These are phyloP conservation scores for Idaea biselata DNA, from an alignment of 2,888 invertebrate species.

Conservation along the genomic window DNA sequence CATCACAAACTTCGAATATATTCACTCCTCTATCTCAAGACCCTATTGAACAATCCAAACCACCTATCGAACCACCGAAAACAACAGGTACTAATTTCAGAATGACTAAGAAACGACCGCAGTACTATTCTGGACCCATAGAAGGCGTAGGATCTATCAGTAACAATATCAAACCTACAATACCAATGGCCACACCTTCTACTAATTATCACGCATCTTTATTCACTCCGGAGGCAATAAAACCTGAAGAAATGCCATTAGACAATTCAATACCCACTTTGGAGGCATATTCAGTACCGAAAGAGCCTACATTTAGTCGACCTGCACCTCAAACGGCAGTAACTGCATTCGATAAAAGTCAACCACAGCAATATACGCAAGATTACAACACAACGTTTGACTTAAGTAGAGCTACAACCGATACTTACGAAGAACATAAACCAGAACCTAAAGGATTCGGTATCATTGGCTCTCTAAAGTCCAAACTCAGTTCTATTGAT, in stretches of 20 bases:
- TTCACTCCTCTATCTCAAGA: conserved; percentile 10
- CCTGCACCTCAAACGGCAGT: conserved; percentile 24
- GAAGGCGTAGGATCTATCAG: conserved; percentile 66
- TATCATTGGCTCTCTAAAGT: conserved; percentile 72
- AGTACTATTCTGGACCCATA: conserved; percentile 75
- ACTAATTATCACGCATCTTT: conserved; percentile 51
- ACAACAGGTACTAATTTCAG: conserved; percentile 56
- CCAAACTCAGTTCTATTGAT: conserved; percentile 67
- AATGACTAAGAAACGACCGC: conserved; percentile 67
- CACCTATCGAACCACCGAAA: conserved; percentile 61
- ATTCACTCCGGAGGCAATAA: conserved; percentile 49
- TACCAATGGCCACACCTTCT: conserved; percentile 42
- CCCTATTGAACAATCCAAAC: conserved; percentile 40
- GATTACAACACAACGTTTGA: conserved; percentile 61
- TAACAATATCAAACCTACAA: conserved; percentile 60
- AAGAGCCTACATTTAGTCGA: not conserved
- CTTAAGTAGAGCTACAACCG: conserved; percentile 56
- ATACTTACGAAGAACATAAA: conserved; percentile 44
- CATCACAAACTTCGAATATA: conserved; percentile 5
- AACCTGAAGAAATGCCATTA: not conserved
- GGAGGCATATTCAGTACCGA: conserved; percentile 8
- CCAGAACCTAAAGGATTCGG: conserved; percentile 61
- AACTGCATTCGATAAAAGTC: conserved; percentile 29
- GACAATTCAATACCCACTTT: conserved; percentile 14
- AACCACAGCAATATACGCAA: conserved; percentile 28